Evolutionary conservation across 2,113 vertebrate species (phyloP).

Genomic region (Nerophis ophidion): DNA sequence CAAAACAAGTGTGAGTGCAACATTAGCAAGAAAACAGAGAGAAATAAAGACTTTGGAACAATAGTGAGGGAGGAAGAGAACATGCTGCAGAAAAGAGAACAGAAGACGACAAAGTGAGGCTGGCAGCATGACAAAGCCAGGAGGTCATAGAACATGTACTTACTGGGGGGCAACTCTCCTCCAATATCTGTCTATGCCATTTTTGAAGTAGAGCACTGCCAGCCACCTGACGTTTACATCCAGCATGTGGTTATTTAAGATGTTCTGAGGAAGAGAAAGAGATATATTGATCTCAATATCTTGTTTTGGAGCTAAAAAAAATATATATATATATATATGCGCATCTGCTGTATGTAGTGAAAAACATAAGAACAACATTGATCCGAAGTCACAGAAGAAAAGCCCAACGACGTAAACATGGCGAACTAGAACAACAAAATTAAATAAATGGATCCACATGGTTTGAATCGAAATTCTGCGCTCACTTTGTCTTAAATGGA

Average conservation of each 20-base stretch:
- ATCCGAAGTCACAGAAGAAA: too few species aligned
- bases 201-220: slow-evolving; percentile 96
- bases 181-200: slow-evolving; percentile 98
- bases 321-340: too few species aligned
- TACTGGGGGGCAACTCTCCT: slow-evolving; percentile 93
- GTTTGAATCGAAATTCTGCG: too few species aligned
- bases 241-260: slow-evolving; percentile 92
- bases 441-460: too few species aligned
- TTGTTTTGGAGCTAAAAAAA: neutral
- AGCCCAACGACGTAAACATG: too few species aligned
- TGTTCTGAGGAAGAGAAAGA: slow-evolving; percentile 73
- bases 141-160: slow-evolving; percentile 40
- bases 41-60: slow-evolving; percentile 19
- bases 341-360: too few species aligned
- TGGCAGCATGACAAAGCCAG: slow-evolving; percentile 1
- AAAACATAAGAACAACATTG: too few species aligned
- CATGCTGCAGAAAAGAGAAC: slow-evolving; percentile 2
- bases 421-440: too few species aligned
- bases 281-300: neutral
- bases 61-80: slow-evolving; percentile 7
- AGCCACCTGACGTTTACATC: slow-evolving; percentile 96
- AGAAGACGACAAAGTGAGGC: neutral
- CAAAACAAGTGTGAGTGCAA: slow-evolving; percentile 20
- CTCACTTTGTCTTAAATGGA: too few species aligned
- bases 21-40: slow-evolving; percentile 21